Evolutionary conservation across 1,140 invertebrate genomes (phyloP).

Genomic region (Penaeus chinensis): DNA sequence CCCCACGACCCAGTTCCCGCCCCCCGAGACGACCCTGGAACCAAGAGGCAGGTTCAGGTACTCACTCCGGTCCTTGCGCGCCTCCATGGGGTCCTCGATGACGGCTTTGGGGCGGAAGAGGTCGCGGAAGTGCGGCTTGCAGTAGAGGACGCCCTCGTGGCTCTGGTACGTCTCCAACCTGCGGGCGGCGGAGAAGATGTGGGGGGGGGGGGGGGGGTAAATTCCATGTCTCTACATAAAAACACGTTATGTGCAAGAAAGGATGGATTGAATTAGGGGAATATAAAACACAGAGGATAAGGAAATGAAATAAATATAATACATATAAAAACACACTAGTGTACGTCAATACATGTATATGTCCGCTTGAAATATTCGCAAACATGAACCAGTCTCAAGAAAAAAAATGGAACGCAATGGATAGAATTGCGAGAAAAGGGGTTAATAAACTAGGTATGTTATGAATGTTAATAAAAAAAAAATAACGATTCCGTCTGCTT

Average conservation of each 20-base stretch:
- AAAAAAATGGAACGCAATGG: too few species aligned
- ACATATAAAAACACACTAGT: too few species aligned
- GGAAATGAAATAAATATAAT: too few species aligned
- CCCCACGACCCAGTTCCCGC: not conserved
- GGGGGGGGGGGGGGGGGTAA: not conserved
- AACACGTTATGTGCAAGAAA: not conserved
- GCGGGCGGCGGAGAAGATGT: conserved; percentile 38
- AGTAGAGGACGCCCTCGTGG: conserved; percentile 88
- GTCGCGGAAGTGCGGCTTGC: conserved; percentile 92
- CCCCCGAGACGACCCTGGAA: conserved; percentile 43
- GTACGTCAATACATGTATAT: too few species aligned
- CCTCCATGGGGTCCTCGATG: conserved; percentile 53
- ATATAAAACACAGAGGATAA: too few species aligned
- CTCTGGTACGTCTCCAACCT: conserved; percentile 91
- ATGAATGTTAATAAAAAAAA: conserved; percentile 1
- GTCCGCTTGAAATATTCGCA: too few species aligned
- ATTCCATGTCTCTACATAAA: not conserved
- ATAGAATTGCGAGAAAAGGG: too few species aligned
- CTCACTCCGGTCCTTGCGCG: conserved; percentile 58
- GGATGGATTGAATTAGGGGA: too few species aligned
- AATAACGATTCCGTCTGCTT: conserved; percentile 34
- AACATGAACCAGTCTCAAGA: too few species aligned
- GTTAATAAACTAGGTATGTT: too few species aligned
- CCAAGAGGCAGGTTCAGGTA: not conserved
- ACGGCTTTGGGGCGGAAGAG: conserved; percentile 91